A percentile compares a stretch with the other conserved stretches of the same genome.
phyloP scores from a whole-genome alignment of 2,888 invertebrate species.

The Salpingus planirostris region DNA sequence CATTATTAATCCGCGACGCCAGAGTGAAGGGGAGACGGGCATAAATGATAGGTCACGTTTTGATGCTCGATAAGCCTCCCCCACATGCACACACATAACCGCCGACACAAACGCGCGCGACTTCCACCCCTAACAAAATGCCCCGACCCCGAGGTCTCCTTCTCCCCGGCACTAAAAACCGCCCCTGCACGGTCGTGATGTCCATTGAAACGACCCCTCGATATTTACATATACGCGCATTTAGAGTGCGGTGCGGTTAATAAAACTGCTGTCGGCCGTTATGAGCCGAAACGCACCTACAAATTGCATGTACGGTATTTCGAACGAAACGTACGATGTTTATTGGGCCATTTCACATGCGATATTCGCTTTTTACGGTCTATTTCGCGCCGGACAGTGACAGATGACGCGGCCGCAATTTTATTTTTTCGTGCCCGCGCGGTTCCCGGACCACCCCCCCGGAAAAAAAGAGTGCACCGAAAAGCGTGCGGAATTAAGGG shows the following conservation, averaged over 20 bases:
- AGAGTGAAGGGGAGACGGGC: constrained; percentile 4
- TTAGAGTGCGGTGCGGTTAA: constrained; percentile 21
- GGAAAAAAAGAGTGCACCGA: too few relatives aligned
- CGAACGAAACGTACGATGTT: constrained; percentile 28
- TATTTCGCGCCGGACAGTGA: constrained; percentile 20
- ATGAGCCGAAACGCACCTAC: constrained; percentile 25
- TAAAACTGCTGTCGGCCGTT: constrained; percentile 20
- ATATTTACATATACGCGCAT: constrained; percentile 19
- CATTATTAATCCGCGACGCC: too few relatives aligned
- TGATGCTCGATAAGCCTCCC: constrained; percentile 31
- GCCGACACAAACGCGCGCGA: constrained; percentile 24
- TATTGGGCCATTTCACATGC: constrained; percentile 34
- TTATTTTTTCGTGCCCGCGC: constrained; percentile 3
- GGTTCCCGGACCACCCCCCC: too few relatives aligned
- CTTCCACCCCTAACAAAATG: constrained; percentile 22
- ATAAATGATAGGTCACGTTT: constrained; percentile 34
- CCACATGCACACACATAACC: constrained; percentile 5
- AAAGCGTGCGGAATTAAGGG: too few relatives aligned
- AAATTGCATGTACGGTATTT: constrained; percentile 30
- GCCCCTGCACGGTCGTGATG: constrained; percentile 13
- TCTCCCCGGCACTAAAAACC: constrained; percentile 12
- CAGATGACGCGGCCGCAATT: constrained; percentile 22
- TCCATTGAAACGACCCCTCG: constrained; percentile 10
- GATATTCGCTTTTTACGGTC: constrained; percentile 33
- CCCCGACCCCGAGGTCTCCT: constrained; percentile 14